Evolutionary conservation across 2,113 vertebrate species (phyloP), one percentile per base, ranked within the genome.

Genomic region (Athene noctua): DNA sequence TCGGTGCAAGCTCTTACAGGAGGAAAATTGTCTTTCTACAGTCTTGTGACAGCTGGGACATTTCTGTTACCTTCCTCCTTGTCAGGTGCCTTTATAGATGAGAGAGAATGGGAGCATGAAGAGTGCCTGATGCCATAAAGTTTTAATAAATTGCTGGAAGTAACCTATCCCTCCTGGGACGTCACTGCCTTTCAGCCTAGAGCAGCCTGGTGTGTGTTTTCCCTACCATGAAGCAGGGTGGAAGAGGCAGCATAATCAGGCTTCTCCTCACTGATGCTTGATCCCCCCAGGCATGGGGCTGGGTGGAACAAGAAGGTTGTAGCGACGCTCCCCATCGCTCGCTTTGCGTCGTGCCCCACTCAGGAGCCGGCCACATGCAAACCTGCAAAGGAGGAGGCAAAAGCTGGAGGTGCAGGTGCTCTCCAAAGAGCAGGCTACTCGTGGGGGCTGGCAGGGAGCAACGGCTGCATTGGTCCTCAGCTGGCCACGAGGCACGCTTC

Each of bases 291-390:
- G 27, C 80, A 44, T 1, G 5, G 30, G 25, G 15, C 15, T 9
- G 6, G 30, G 21, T 66, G 22, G 54, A 93, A 49, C 32, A 55
- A 14, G 14, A 21, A 70, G 44, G 1, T 10, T 47, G 34, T 15
- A 57, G 34, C 4, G 1, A 47, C n/a, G 27, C 36, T 92, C 30
- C 42, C 27, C 55, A 49, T 38, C 40, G 26, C 30, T 72, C 17
- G 4, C 44, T 65, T 59, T 72, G 44, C 1, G 0, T 25, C 1
- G 0, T 51, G 25, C 11, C 19, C 47, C 23, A 5, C 1, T 3
- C 42, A 30, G 63, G 36, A 77, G 19, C 42, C 0, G 0, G 63
- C 38, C 59, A 6, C 38, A 11, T 13, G 23, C 6, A 40, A 66
- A 46, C 51, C 51, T n/a, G 51, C 15, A 19, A 65, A 38, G 38